Evolutionary conservation across 2,888 invertebrate genomes (phyloP), one percentile per base, ranked within the genome.

Genomic region (Chloroclysta siterata): DNA sequence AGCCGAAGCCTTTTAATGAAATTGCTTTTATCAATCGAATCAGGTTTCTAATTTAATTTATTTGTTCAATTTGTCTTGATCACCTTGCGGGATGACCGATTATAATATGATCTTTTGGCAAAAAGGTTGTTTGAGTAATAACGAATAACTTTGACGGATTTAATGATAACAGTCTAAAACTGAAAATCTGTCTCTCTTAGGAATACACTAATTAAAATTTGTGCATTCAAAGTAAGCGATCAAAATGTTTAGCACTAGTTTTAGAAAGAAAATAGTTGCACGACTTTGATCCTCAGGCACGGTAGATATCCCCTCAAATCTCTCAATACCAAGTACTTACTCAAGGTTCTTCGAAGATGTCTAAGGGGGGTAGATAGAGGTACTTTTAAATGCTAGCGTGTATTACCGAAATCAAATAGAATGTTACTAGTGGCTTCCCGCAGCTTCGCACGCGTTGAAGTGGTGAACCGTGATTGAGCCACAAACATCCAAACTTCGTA

Each of bases 121-220:
- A 33, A 33, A 29, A 29, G 29, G 29, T 29, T 6, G 36, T 1
- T 39, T 2, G 2, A 39, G 36, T 46, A 11, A 10, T 17, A 46
- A n/a, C 5, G 28, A 48, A 48, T 13, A 4, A 47, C 11, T 22
- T 47, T 29, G 28, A 48, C 28, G 28, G 48, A 46, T 55, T 46
- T 36, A 54, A 46, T 33, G 28, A 48, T 39, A 56, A 56, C 22
- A 10, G 28, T 11, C 13, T 22, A 22, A 39, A 48, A 51, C 14
- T 46, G 36, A 46, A 52, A 59, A 59, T 52, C 33, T 44, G 33
- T 58, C 22, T 53, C 33, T 57, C 29, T 33, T 39, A 41, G 46
- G 39, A 59, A 53, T 41, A 39, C 39, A 22, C 15, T 44, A 48
- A 48, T 54, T 54, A 42, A 33, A 33, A 6, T 36, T 36, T 6